Evolutionary conservation across 2,888 invertebrate species (phyloP), one percentile per base, ranked within the genome.

Genomic region (Apotomis capreana): DNA sequence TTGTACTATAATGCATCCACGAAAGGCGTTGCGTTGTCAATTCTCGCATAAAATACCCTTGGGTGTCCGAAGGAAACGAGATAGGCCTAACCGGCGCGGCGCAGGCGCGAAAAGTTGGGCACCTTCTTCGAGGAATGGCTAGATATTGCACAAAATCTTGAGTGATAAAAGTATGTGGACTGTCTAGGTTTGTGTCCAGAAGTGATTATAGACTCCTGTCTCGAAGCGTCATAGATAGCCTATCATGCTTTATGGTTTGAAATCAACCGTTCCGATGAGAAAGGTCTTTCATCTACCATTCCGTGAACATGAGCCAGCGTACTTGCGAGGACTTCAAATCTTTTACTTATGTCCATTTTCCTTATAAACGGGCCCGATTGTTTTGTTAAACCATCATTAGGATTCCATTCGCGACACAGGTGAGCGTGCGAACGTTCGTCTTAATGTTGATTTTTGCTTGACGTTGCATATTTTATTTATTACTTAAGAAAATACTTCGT

Each of bases 401-500:
- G 79, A 84, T 84, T 83, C 83, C 79, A 75, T 75, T 70, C 81
- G 76, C 78, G 76, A 68, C 76, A 70, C 75, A 54, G 73, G 73
- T 70, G 68, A 69, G 75, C 58, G 67, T 74, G 80, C 79, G 78
- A 80, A 77, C 76, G 78, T 79, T 70, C 75, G 63, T 74, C 70
- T 73, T 76, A 76, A 64, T 83, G 80, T 79, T 79, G 80, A 80
- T 80, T 78, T 78, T 78, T 70, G 71, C 70, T 74, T 77, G 73
- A 74, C 75, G 77, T 69, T 70, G 70, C 57, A 70, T 74, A 59
- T 67, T 57, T 58, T 10, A 67, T 10, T 67, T 5, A n/a, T 6
- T 49, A 49, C 44, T 5, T 9, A 10, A 49, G 3, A 49, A 49
- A 49, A 49, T 9, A 49, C 49, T 12, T 49, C 44, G 26, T 26